phyloP scores from a whole-genome alignment of 2,888 invertebrate species.

The Stenurella melanura region DNA sequence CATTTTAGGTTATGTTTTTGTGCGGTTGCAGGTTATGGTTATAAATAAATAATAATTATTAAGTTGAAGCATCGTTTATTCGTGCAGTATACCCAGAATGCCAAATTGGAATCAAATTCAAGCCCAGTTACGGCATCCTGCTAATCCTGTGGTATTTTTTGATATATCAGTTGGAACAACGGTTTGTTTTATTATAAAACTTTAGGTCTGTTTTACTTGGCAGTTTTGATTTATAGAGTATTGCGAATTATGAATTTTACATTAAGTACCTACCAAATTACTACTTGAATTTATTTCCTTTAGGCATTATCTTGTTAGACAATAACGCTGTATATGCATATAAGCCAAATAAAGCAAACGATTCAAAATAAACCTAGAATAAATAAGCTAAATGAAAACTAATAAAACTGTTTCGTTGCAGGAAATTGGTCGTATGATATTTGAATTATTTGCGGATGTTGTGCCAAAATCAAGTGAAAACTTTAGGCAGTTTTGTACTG shows the following conservation, averaged over 20 bases:
- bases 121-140: conserved; percentile 89
- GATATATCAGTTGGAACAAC: conserved; percentile 97
- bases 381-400: too few species aligned
- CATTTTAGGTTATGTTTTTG: neutral
- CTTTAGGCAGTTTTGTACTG: conserved; percentile 98
- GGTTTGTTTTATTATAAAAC: conserved; percentile 76
- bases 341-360: neutral
- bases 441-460: conserved; percentile 97
- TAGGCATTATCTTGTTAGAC: too few species aligned
- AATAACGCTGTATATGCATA: too few species aligned
- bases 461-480: conserved; percentile 98
- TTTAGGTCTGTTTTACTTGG: neutral
- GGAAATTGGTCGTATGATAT: conserved; percentile 98
- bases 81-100: conserved; percentile 76
- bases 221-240: neutral
- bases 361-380: neutral
- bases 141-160: conserved; percentile 99
- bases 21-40: neutral
- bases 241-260: neutral
- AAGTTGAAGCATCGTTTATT: neutral
- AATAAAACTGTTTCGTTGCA: conserved; percentile 54
- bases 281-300: too few species aligned
- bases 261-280: too few species aligned
- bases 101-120: conserved; percentile 97
- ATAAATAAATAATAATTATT: neutral